Conservation (phyloP, 2,888 invertebrate species). For the Drosophila anomalata region DNA sequence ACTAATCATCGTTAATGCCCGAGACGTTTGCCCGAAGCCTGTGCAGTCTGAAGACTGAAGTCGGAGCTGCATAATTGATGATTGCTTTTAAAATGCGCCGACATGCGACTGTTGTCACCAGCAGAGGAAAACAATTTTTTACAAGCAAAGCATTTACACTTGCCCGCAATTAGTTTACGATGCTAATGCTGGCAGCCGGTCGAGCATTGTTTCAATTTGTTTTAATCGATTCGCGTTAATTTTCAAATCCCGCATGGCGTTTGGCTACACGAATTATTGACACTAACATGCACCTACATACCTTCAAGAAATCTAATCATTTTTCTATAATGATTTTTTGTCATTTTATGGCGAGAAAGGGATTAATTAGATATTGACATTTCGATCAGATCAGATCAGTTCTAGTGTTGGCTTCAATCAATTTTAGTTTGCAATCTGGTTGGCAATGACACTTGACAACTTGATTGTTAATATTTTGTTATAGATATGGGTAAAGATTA, state of each 20-base stretch:
- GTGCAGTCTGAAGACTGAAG: constrained; percentile 47
- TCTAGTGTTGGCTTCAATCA: neutral
- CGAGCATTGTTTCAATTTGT: constrained; percentile 70
- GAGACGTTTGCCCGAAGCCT: constrained; percentile 19
- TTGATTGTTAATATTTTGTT: neutral
- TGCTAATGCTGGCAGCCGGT: constrained; percentile 45
- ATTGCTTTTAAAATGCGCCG: constrained; percentile 82
- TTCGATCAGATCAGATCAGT: neutral
- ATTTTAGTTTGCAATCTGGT: neutral
- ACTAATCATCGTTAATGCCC: constrained; percentile 41
- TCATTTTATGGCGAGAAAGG: neutral
- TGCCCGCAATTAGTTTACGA: constrained; percentile 73
- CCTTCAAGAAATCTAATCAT: constrained; percentile 21
- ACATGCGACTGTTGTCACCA: constrained; percentile 64
- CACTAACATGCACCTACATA: constrained; percentile 29
- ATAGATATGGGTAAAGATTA: neutral
- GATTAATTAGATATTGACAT: neutral
- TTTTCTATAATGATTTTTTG: constrained; percentile 1
- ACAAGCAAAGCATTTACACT: constrained; percentile 64
- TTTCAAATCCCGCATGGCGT: constrained; percentile 53
- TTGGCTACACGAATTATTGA: constrained; percentile 33
- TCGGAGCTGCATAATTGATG: constrained; percentile 79
- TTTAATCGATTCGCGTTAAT: constrained; percentile 77
- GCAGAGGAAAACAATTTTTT: constrained; percentile 65
- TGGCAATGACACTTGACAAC: neutral